Base-by-base conservation (phyloP, 2,888 invertebrate genomes). In the Drosophila pegasa region DNA sequence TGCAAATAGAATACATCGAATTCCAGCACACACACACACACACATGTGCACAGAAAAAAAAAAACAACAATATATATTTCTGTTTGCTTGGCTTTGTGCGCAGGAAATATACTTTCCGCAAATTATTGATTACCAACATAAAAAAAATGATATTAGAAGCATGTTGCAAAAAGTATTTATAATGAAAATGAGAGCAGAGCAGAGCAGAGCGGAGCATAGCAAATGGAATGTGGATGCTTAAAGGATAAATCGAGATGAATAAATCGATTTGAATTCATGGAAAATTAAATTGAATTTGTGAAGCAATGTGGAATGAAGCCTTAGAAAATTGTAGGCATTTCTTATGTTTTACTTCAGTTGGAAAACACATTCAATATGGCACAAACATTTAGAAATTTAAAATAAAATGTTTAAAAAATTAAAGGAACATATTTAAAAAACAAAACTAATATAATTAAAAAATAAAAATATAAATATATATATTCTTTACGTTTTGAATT, bases 111-210 rank as follows among this genome's bases (percentile, higher is more conserved):
- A 66, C 64, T 78, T 78, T 78, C 65, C 73, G 63, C 69, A 73
- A 80, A 70, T 73, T 79, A 79, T 79, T 82, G 83, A 79, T 79
- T 79, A 69, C 66, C 64, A 56, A 78, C 14, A 35, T 25, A 25
- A 43, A 4, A 43, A 43, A 43, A 72, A 71, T 71, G 67, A 48
- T 48, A 48, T 33, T 48, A 20, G 29, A 33, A 47, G 47, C 31
- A 47, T 18, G 14, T 18, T 31, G 47, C 18, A 14, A 31, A 31
- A 48, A 48, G 31, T 48, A 31, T 48, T 48, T 48, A 20, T 48
- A 48, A 33, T 48, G n/a, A 31, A 48, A 48, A 33, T 48, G 25
- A 20, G 40, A 45, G n/a, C 41, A n/a, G n/a, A 12, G 20, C 18
- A 9, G n/a, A 10, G 1, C 10, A 27, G 35, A 45, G n/a, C n/a